Evolutionary conservation across 2,888 invertebrate species (phyloP), one percentile per base, ranked within the genome.

Genomic region (Sabatieria punctata): DNA sequence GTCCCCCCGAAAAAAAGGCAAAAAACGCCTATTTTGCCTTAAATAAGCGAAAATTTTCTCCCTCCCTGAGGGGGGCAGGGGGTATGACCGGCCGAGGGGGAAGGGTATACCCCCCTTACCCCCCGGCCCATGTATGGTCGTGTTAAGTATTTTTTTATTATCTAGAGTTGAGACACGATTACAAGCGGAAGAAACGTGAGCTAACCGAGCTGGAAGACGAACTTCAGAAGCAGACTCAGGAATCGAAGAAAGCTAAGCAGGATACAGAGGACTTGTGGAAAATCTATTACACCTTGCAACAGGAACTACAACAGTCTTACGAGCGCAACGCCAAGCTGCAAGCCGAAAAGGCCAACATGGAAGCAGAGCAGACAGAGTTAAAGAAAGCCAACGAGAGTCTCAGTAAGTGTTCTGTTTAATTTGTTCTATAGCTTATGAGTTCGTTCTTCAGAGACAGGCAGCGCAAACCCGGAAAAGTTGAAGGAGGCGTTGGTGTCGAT

Each of bases 181-280:
- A 30, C 30, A 27, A 30, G 33, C 27, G 42, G 13, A 27, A 30
- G 30, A 42, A 22, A 18, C 18, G 33, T n/a, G 21, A 42, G 4
- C 2, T 42, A 13, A 22, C 27, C 6, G 19, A 42, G 2, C 30
- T 42, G n/a, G 30, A 42, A 22, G 30, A 27, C 2, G 42, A 42
- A 2, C 19, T 42, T 22, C n/a, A 30, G 6, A 42, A 42, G 42
- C 21, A 41, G 25, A 4, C n/a, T 2, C 19, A 22, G 39, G 39
- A 39, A 19, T 4, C 39, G 21, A 39, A 39, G 39, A 39, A 39
- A 19, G 39, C 44, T 3, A 44, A 38, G 22, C 44, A 44, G 24
- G 46, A 46, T 26, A 46, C 46, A 25, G 35, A 40, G 18, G 46
- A 46, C 23, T 18, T 46, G 35, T 46, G 46, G 46, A 46, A 46